Percentiles rank a stretch among this genome's conserved stretches.
Evolutionary conservation across 2,888 invertebrate species (phyloP).

Genomic region (Sarcophaga subvicina): DNA sequence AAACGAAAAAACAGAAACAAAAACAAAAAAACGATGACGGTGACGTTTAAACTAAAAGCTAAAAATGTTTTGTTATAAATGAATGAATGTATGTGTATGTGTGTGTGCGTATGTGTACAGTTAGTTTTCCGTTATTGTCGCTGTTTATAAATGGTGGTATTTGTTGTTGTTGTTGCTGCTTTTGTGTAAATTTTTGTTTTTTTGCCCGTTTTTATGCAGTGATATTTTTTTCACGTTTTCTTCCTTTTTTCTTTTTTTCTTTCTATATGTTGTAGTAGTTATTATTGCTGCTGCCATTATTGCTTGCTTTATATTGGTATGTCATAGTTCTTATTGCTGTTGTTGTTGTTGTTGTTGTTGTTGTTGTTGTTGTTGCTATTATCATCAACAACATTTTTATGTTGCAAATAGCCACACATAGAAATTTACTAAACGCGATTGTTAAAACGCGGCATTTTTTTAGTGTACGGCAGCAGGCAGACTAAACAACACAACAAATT

Average conservation of each 20-base stretch:
- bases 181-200: not conserved
- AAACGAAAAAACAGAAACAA: constrained; percentile 20
- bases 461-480: constrained; percentile 76
- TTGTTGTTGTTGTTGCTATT: constrained; percentile 53
- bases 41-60: constrained; percentile 69
- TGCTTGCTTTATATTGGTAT: constrained; percentile 25
- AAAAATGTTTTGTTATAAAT: constrained; percentile 67
- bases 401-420: constrained; percentile 68
- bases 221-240: too few species aligned
- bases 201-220: too few species aligned
- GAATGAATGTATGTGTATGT: constrained; percentile 56
- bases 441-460: constrained; percentile 81
- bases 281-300: constrained; percentile 22
- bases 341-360: constrained; percentile 51
- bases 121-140: constrained; percentile 70
- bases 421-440: constrained; percentile 81
- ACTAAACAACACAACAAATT: constrained; percentile 74
- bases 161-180: constrained; percentile 58
- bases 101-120: constrained; percentile 59
- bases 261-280: constrained; percentile 25
- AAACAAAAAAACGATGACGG: constrained; percentile 54
- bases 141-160: constrained; percentile 65
- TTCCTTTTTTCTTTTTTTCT: too few species aligned
- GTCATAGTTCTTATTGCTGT: constrained; percentile 9
- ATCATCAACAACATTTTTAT: constrained; percentile 69